Percentiles rank a stretch among this genome's conserved stretches.
These are phyloP conservation scores for Psix sp. DNA, from an alignment of 1,140 invertebrate species.

Conservation along the genomic window DNA sequence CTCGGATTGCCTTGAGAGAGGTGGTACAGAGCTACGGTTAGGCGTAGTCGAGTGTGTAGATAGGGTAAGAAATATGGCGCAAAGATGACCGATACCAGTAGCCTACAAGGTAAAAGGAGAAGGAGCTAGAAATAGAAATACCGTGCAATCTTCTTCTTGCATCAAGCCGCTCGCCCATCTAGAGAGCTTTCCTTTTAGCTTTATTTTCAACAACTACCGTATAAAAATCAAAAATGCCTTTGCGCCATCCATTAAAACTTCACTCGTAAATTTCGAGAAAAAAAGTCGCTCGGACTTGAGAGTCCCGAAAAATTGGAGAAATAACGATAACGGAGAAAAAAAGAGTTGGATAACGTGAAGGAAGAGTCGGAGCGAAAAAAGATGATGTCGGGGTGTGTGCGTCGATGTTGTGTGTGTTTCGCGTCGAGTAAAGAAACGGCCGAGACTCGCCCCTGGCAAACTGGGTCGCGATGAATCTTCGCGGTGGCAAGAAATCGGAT, in stretches of 20 bases:
- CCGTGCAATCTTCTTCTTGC: slow-evolving; percentile 25
- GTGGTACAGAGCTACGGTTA: slow-evolving; percentile 51
- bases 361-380: slow-evolving; percentile 21
- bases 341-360: slow-evolving; percentile 19
- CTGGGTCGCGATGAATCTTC: slow-evolving; percentile 57
- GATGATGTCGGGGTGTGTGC: slow-evolving; percentile 27
- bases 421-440: slow-evolving; percentile 30
- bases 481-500: slow-evolving; percentile 65
- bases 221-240: slow-evolving; percentile 41
- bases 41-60: slow-evolving; percentile 66
- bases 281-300: slow-evolving; percentile 22
- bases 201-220: slow-evolving; percentile 27
- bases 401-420: slow-evolving; percentile 21
- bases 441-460: slow-evolving; percentile 44
- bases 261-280: slow-evolving; percentile 30
- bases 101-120: slow-evolving; percentile 47
- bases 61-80: slow-evolving; percentile 70
- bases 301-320: slow-evolving; percentile 23
- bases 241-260: slow-evolving; percentile 39
- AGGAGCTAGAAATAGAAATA: slow-evolving; percentile 36
- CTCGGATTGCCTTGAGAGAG: slow-evolving; percentile 32
- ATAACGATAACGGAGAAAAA: slow-evolving; percentile 17
- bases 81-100: slow-evolving; percentile 69
- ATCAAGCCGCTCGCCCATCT: slow-evolving; percentile 18
- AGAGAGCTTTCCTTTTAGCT: slow-evolving; percentile 27